These are phyloP conservation scores for Champsocephalus esox DNA, from an alignment of 2,797 vertebrate species.

Conservation along the genomic window DNA sequence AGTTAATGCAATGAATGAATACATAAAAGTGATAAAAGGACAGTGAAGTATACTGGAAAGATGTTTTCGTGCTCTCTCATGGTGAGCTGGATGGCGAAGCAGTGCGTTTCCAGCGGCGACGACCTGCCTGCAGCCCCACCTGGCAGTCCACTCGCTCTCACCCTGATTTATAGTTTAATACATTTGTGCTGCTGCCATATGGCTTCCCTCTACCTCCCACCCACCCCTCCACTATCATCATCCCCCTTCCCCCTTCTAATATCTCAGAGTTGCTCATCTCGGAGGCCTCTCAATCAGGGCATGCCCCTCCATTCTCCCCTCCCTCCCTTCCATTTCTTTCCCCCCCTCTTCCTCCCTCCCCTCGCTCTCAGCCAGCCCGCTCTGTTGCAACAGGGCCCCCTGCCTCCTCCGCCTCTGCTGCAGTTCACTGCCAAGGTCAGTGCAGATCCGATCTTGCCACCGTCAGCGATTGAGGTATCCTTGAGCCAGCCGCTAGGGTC, in stretches of 20 bases:
- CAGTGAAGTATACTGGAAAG: background rate
- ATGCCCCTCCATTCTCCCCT: constrained; percentile 51
- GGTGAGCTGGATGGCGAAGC: constrained; percentile 31
- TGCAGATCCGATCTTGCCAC: constrained; percentile 86
- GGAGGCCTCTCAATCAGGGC: constrained; percentile 75
- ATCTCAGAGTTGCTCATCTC: constrained; percentile 78
- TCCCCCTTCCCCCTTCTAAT: constrained; percentile 59
- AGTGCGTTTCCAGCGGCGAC: constrained; percentile 53
- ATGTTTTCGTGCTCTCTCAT: constrained; percentile 23
- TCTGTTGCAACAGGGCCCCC: constrained; percentile 57
- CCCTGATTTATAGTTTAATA: constrained; percentile 85
- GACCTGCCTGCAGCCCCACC: constrained; percentile 69
- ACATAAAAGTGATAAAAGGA: constrained; percentile 14
- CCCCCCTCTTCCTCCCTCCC: constrained; percentile 24
- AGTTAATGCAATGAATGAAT: background rate
- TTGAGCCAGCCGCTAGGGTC: constrained; percentile 65
- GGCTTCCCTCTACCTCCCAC: constrained; percentile 66
- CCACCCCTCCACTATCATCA: constrained; percentile 45
- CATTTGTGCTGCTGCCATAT: constrained; percentile 84
- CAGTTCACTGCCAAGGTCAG: constrained; percentile 88
- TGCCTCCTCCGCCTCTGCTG: constrained; percentile 51
- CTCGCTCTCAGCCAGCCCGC: constrained; percentile 33
- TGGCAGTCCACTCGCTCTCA: constrained; percentile 71
- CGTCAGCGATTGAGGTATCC: constrained; percentile 83
- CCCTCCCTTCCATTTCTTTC: constrained; percentile 39